Evolutionary conservation across 2,888 invertebrate genomes (phyloP).

Genomic region (Leptopilina syphax): DNA sequence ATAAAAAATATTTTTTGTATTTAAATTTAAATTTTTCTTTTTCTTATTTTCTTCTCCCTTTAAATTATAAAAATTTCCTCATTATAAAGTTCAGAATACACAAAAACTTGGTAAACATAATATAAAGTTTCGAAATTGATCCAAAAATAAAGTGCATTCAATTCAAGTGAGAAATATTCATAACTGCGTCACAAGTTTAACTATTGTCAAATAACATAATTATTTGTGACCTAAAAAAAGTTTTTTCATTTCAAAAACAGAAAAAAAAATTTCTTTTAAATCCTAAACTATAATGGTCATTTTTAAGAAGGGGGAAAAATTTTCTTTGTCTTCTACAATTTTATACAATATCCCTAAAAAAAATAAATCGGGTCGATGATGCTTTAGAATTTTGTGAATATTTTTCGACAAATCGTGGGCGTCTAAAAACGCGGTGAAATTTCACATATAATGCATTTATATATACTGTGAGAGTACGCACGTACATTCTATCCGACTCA

Average conservation of each 20-base stretch:
- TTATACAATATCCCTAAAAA: neutral
- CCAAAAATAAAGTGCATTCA: conserved; percentile 18
- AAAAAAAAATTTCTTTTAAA: too few species aligned
- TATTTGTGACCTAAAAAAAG: too few species aligned
- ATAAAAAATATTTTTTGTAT: too few species aligned
- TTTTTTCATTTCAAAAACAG: too few species aligned
- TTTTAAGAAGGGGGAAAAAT: too few species aligned
- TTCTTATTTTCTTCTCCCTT: neutral
- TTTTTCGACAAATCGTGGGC: conserved; percentile 18
- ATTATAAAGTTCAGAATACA: neutral
- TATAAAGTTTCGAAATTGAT: conserved; percentile 1
- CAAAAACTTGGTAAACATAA: conserved; percentile 8
- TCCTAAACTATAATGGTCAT: too few species aligned
- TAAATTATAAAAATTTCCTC: neutral
- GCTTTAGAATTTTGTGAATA: conserved; percentile 11
- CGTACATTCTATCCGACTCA: neutral
- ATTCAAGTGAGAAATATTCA: neutral
- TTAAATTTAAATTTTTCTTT: too few species aligned
- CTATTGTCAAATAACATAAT: too few species aligned
- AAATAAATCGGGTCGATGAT: neutral
- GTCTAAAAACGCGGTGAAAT: conserved; percentile 14
- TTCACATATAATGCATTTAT: conserved; percentile 8
- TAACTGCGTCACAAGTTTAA: neutral
- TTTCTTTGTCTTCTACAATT: too few species aligned
- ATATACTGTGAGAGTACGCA: neutral